phyloP scores from a whole-genome alignment of 2,888 invertebrate genomes.

The Lasioglossum morio region DNA sequence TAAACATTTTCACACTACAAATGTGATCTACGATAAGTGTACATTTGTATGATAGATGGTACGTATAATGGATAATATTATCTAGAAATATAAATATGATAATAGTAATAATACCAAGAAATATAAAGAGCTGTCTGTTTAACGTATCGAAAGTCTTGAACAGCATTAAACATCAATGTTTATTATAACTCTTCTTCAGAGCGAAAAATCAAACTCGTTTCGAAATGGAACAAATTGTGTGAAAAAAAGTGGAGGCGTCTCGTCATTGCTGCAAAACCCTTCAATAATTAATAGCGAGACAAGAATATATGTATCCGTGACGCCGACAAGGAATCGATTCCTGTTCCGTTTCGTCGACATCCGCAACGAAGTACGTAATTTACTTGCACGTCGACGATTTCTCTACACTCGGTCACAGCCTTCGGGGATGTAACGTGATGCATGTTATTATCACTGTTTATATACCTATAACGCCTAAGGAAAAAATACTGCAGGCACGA shows the following conservation, averaged over 20 bases:
- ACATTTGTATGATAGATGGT: neutral
- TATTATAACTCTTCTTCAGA: neutral
- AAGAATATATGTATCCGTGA: neutral
- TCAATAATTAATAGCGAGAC: neutral
- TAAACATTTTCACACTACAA: neutral
- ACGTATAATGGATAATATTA: neutral
- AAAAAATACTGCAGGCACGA: constrained; percentile 62
- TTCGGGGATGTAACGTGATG: constrained; percentile 72
- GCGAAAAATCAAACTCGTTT: neutral
- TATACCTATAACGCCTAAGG: constrained; percentile 61
- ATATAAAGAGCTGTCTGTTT: neutral
- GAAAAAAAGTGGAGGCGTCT: neutral
- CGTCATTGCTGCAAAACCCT: neutral
- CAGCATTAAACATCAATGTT: neutral
- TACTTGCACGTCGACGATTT: constrained; percentile 52
- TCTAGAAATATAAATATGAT: neutral
- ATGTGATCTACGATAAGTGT: neutral
- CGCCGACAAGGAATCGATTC: constrained; percentile 57
- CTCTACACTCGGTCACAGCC: constrained; percentile 78
- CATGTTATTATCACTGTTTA: constrained; percentile 57
- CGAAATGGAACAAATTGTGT: neutral
- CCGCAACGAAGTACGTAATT: constrained; percentile 46
- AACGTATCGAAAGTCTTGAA: neutral
- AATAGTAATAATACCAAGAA: neutral
- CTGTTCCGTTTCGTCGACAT: constrained; percentile 37